phyloP scores from a whole-genome alignment of 2,113 vertebrate genomes.

The Protobothrops mucrosquamatus region DNA sequence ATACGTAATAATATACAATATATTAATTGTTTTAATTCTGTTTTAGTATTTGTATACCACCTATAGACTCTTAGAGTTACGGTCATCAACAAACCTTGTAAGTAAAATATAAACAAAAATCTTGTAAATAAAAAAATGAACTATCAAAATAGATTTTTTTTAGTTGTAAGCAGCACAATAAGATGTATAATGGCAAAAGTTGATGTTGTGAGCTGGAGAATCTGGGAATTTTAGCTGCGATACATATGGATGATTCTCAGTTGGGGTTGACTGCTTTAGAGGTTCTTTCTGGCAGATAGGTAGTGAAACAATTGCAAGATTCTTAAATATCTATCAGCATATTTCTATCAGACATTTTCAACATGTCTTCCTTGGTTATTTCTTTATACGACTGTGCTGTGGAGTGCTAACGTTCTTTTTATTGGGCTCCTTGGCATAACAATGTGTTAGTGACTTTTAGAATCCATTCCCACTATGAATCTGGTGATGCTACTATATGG shows the following conservation, averaged over 20 bases:
- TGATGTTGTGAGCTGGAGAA: not conserved
- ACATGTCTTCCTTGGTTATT: slow-evolving; percentile 5
- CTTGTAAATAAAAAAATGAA: not conserved
- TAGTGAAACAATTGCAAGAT: not conserved
- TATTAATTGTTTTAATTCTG: not conserved
- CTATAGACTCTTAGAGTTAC: not conserved
- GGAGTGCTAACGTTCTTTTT: not conserved
- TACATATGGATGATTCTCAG: not conserved
- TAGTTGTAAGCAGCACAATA: not conserved
- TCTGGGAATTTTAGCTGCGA: not conserved
- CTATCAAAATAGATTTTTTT: not conserved
- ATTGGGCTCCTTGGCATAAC: slow-evolving; percentile 2
- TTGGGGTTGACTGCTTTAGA: not conserved
- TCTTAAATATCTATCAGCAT: not conserved
- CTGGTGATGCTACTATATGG: slow-evolving; percentile 12
- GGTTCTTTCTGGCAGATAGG: not conserved
- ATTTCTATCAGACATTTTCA: not conserved
- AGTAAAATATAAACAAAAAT: not conserved
- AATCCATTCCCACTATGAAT: slow-evolving; percentile 23
- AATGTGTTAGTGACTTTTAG: slow-evolving; percentile 32
- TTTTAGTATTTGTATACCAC: not conserved
- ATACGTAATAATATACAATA: not conserved
- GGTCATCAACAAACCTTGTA: not conserved
- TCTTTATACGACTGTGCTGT: slow-evolving; percentile 8
- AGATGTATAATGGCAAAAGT: not conserved